Evolutionary conservation across 2,113 vertebrate species (phyloP), one percentile per base, ranked within the genome.

Genomic region (Theristicus caerulescens): DNA sequence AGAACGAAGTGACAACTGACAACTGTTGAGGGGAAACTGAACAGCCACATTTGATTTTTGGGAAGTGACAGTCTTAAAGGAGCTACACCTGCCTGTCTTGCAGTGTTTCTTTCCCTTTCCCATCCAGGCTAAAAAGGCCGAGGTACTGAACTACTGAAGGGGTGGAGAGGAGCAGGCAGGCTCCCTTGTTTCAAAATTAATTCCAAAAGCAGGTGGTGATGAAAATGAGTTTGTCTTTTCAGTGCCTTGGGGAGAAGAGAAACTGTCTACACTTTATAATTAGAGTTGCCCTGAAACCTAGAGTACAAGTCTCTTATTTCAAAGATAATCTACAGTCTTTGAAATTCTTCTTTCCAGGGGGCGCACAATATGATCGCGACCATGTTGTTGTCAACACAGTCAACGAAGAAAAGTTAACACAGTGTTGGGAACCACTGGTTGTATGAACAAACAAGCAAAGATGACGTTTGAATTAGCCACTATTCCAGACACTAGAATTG

Each of bases 341-440:
- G 54, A 66, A 57, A n/a, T 93, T 70, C 95, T 42, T 79, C 78
- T 97, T 88, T 90, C 17, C 96, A 99, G 99, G 99, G 36, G 99
- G 99, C 6, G 76, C 98, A 14, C 99, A 99, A 38, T 99, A 99
- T 17, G 99, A 99, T 90, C 98, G 98, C 8, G 98, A 98, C 92
- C 99, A 99, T 57, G 97, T 99, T 16, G 98, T 99, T 81, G 98
- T 99, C 83, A 99, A 99, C 97, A 97, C 97, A 2, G 97, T 98
- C 66, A 98, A 95, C 2, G 97, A 99, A 76, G 98, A 95, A 7
- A 99, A 98, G 96, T 18, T 94, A 64, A 98, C 93, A 0, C 99
- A 99, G 93, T 98, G 97, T 57, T 99, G 99, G 99, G 98, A 98
- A 38, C 74, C 99, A 24, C 97, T 99, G 74, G 95, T 99, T 55